Evolutionary conservation across 1,140 invertebrate species (phyloP), one percentile per base, ranked within the genome.

Genomic region (Scaptomyza graminum): DNA sequence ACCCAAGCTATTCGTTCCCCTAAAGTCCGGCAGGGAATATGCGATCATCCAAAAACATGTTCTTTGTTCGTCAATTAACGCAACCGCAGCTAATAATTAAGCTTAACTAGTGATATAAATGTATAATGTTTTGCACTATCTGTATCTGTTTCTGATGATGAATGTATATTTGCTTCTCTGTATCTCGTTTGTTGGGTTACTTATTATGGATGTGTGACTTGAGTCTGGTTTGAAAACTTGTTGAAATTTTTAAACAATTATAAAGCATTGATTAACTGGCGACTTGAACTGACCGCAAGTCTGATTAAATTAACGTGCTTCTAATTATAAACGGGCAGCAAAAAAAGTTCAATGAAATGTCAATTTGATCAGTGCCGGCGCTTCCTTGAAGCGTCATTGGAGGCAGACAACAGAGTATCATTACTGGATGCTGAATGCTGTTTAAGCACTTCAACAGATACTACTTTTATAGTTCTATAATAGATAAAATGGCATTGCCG

Each of bases 341-440:
- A 43, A 72, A 34, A 34, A 47, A 85, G 78, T 75, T 87, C 82
- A 85, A 79, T 85, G 83, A 76, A 63, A 82, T 68, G 82, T 72
- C 81, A 68, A 47, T 51, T 51, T 16, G 18, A 9, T 16, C 9
- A 15, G 13, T 7, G 41, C 13, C 13, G 22, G 22, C 52, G 16
- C 37, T 55, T 55, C 52, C 52, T 54, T 12, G 16, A 12, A 41
- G 37, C 37, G 37, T 41, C 11, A 55, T 41, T 44, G 39, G 25
- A 11, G n/a, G n/a, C n/a, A n/a, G n/a, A n/a, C 7, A 28, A 41
- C 39, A 1, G 39, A 56, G 7, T 9, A 4, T 4, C 18, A 18
- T 22, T 18, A 31, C 5, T 31, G 5, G 28, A 31, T 31, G 11
- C 18, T 55, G 18, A 12, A 28, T 44, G 54, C 54, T n/a, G 54